Percentiles rank a stretch among this genome's conserved stretches.
These are phyloP conservation scores for Chiridota heheva DNA, from an alignment of 35 echinoderm and acorn worm genomes.

Conservation along the genomic window DNA sequence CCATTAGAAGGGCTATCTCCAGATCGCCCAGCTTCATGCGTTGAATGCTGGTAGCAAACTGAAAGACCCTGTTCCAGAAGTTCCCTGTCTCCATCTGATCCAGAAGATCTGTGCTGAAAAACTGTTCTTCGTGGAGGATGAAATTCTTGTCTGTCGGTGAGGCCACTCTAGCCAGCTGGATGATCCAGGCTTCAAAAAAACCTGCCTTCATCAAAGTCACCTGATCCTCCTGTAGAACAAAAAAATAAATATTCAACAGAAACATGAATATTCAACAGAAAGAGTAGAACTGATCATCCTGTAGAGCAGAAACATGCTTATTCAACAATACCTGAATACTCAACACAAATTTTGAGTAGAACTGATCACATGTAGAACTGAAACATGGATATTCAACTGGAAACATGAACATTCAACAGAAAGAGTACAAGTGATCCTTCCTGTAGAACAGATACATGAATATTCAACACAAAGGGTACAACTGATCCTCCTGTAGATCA, in stretches of 20 bases:
- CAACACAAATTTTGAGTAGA: no score
- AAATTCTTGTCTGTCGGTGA: constrained; percentile 49
- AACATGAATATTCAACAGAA: no score
- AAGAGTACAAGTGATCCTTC: no score
- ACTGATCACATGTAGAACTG: no score
- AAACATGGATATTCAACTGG: no score
- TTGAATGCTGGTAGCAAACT: constrained; percentile 59
- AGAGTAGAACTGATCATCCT: no score
- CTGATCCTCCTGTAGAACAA: constrained; percentile 73
- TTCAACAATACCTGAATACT: no score
- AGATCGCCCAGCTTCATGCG: constrained; percentile 71
- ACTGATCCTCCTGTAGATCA: no score
- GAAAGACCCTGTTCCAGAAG: constrained; percentile 83
- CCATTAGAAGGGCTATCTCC: constrained; percentile 78
- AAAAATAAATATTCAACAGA: background rate
- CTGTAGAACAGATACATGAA: no score
- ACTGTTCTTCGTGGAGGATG: constrained; percentile 47
- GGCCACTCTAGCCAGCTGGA: constrained; percentile 63
- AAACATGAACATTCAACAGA: no score
- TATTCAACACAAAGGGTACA: no score
- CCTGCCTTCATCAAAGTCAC: constrained; percentile 86
- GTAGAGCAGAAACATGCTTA: no score
- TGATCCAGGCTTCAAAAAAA: constrained; percentile 94
- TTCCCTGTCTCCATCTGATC: constrained; percentile 56
- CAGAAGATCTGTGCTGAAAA: constrained; percentile 58